These are phyloP conservation scores for Xenotilapia longispinis DNA, from an alignment of 2,113 vertebrate genomes.

Conservation along the genomic window DNA sequence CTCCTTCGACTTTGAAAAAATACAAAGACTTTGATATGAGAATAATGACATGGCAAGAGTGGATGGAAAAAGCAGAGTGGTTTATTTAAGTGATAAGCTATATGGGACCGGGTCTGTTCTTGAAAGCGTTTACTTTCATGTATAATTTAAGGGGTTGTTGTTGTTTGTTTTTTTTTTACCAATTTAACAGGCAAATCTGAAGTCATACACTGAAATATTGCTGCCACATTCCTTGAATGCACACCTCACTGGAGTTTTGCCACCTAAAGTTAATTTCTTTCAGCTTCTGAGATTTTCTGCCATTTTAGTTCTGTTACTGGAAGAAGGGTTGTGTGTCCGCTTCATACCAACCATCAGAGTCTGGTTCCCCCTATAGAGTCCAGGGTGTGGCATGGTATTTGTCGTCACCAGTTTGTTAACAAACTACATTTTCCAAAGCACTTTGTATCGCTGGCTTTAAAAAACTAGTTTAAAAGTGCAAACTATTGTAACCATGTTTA, in stretches of 20 bases:
- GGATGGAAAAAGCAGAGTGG: background rate
- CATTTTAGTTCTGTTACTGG: background rate
- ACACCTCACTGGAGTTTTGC: background rate
- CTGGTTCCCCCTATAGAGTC: background rate
- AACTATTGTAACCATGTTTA: background rate
- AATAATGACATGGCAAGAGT: background rate
- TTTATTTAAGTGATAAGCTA: background rate
- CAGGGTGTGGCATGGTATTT: background rate
- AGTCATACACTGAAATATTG: background rate
- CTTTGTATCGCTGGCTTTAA: background rate
- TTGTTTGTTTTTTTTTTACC: fast-evolving
- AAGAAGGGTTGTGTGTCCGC: background rate
- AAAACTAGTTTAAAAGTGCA: background rate
- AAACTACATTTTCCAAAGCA: background rate
- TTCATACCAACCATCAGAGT: background rate
- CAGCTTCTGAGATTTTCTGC: background rate
- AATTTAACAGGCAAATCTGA: background rate
- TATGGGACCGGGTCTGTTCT: background rate
- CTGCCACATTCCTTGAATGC: background rate
- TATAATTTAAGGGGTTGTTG: background rate
- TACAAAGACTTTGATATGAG: background rate
- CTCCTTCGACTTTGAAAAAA: background rate
- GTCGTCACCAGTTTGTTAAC: fast-evolving
- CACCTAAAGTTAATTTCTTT: background rate
- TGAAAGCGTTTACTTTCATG: background rate